These are phyloP conservation scores for Vanessa tameamea DNA, from an alignment of 1,140 invertebrate species.

Conservation along the genomic window DNA sequence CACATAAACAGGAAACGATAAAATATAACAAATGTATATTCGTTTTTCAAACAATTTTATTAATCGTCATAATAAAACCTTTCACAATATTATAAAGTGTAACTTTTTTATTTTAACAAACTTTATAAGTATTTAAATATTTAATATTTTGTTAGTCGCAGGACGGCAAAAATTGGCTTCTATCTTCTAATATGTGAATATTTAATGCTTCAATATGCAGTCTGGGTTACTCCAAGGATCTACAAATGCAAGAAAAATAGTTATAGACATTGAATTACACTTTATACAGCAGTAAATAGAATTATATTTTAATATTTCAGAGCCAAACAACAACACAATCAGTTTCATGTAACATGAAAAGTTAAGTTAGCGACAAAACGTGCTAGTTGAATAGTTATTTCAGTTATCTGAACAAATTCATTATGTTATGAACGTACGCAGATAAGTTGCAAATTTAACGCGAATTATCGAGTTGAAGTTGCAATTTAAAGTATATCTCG, in stretches of 20 bases:
- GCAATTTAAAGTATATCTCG: neutral
- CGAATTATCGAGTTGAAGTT: neutral
- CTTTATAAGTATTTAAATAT: neutral
- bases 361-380: conserved; percentile 1
- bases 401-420: conserved; percentile 2
- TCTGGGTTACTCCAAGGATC: conserved; percentile 46
- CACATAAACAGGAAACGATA: neutral
- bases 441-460: neutral
- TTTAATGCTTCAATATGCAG: conserved; percentile 47
- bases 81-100: neutral
- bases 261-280: neutral
- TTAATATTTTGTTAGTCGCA: neutral
- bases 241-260: conserved; percentile 41
- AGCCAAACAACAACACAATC: conserved; percentile 10
- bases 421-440: conserved; percentile 13
- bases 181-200: conserved; percentile 2
- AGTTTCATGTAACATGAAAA: conserved; percentile 3
- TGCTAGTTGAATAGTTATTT: neutral
- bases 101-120: neutral
- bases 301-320: neutral
- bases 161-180: conserved; percentile 26
- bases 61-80: neutral
- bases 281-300: neutral
- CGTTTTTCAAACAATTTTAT: conserved; percentile 2
- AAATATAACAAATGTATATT: neutral